Conservation (phyloP, 2,888 invertebrate species). For the Acrocera orbiculus region DNA sequence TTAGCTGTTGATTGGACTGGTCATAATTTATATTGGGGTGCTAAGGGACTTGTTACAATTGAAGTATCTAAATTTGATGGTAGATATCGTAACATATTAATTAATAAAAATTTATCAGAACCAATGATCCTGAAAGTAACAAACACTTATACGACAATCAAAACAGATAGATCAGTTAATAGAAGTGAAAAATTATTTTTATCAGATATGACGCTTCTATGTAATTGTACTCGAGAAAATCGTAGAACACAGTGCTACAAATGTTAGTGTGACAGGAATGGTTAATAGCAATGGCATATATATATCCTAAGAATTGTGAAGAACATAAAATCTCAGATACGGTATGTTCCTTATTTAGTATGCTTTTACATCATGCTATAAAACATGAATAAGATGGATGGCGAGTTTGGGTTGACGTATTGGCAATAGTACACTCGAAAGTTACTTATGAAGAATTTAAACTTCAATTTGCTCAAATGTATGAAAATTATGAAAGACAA, state of each 20-base stretch:
- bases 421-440: constrained; percentile 98
- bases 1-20: constrained; percentile 82
- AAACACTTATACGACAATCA: constrained; percentile 89
- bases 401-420: constrained; percentile 99
- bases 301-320: constrained; percentile 87
- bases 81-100: constrained; percentile 52
- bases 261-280: constrained; percentile 99
- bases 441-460: constrained; percentile 98
- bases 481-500: constrained; percentile 86
- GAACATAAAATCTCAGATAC: constrained; percentile 95
- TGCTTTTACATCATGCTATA: constrained; percentile 96
- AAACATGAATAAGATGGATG: constrained; percentile 99
- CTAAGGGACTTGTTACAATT: constrained; percentile 75
- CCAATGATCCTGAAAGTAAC: constrained; percentile 98
- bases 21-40: constrained; percentile 82
- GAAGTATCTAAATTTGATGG: constrained; percentile 75
- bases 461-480: constrained; percentile 93
- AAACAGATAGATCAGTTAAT: constrained; percentile 81
- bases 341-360: constrained; percentile 93
- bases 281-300: constrained; percentile 96
- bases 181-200: constrained; percentile 93
- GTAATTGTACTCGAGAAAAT: constrained; percentile 95
- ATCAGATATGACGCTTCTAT: constrained; percentile 94
- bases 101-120: constrained; percentile 57
- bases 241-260: constrained; percentile 90